Percentiles rank a stretch among this genome's conserved stretches.
phyloP scores from a whole-genome alignment of 1,140 invertebrate species.

The Hyles euphorbiae region DNA sequence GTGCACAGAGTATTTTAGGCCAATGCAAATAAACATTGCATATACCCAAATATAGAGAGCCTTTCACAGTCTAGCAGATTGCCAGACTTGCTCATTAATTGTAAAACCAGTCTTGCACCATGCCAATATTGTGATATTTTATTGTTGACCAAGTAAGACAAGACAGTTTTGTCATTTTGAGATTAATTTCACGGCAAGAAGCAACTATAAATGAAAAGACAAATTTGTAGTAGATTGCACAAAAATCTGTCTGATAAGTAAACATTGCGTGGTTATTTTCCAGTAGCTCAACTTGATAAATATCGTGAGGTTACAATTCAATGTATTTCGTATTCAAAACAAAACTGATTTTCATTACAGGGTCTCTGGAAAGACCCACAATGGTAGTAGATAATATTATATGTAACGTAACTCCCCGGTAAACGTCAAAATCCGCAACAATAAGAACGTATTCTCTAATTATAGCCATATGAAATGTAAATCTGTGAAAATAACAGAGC shows the following conservation, averaged over 20 bases:
- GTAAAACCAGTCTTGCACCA: no score
- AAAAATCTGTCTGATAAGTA: neutral
- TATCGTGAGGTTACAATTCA: neutral
- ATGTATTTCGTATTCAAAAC: conserved; percentile 7
- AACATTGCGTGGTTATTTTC: conserved; percentile 17
- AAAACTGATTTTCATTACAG: neutral
- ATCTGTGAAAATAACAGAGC: conserved; percentile 68
- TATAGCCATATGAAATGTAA: conserved; percentile 69
- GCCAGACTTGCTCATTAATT: no score
- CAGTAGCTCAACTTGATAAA: conserved; percentile 4
- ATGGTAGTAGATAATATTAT: conserved; percentile 12
- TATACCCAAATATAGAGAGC: no score
- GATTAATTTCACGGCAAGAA: no score
- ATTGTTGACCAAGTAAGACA: no score
- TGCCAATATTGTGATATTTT: no score
- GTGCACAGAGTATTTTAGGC: no score
- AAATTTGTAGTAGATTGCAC: no score
- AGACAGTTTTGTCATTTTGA: no score
- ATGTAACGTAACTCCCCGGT: conserved; percentile 38
- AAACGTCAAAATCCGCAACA: conserved; percentile 50
- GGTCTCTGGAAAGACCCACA: neutral
- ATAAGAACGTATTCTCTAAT: conserved; percentile 65
- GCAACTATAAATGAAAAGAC: no score
- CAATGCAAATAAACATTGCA: no score
- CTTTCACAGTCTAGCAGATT: no score